Base-by-base conservation (phyloP, 2,888 invertebrate species). In the Chymomyza fuscimana region DNA sequence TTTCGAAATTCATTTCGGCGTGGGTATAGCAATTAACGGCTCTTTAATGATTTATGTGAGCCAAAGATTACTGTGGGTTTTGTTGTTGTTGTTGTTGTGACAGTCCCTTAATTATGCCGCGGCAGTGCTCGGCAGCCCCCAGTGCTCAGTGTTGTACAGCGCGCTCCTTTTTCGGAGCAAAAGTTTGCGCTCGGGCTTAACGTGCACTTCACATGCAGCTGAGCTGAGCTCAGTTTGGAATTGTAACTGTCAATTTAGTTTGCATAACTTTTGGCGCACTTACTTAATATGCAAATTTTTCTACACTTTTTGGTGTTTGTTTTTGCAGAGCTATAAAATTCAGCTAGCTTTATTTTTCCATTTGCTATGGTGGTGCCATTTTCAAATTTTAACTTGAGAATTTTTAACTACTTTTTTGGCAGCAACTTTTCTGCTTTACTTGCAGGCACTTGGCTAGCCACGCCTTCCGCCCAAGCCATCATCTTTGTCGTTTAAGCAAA, bases 211-310 rank as follows among this genome's bases (percentile, higher is more conserved):
- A 10, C 16, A 52, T 52, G 19, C 52, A 54, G 54, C 22, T 16
- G 19, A n/a, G 22, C 22, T 60, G 29, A 25, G 60, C 15, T 19
- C 63, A 46, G 40, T 46, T 46, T 46, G 40, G 40, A 54, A 54
- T 19, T 54, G 54, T 54, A 22, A 60, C 60, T 60, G 29, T 29
- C 32, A 60, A 60, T 29, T 56, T 60, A n/a, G 15, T 60, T 60
- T 25, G 29, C 29, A 60, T 36, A 32, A 29, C 36, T 60, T 79
- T 78, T 70, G 59, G 76, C 70, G 68, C 73, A 73, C 79, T 82
- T 86, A 81, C 79, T 81, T 80, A 82, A 77, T 78, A 83, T 83
- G 87, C 87, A 84, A 83, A 86, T 83, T 83, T 82, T 78, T 84
- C 2, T n/a, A 60, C n/a, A 22, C 12, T 46, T 46, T 46, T 46